These are phyloP conservation scores for Cydia amplana DNA, from an alignment of 1,140 invertebrate genomes.

Conservation along the genomic window DNA sequence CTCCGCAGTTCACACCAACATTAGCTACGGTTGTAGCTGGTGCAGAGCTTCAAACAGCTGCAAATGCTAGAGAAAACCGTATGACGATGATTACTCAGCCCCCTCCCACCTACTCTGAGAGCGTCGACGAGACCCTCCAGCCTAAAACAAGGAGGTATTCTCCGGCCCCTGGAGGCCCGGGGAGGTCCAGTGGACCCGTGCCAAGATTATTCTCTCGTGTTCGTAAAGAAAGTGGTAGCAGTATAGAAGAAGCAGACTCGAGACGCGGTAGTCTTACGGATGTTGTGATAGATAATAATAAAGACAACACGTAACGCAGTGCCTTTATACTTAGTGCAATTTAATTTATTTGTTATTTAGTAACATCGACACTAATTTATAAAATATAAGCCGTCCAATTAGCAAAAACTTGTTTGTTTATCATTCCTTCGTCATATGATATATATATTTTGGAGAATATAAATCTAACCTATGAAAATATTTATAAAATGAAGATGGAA, in stretches of 20 bases:
- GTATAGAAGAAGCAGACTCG: constrained; percentile 55
- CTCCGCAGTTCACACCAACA: constrained; percentile 72
- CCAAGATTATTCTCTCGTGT: constrained; percentile 67
- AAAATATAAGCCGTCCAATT: constrained; percentile 54
- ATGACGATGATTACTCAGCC: constrained; percentile 68
- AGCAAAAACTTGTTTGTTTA: neutral
- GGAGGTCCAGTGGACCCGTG: constrained; percentile 60
- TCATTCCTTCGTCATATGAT: neutral
- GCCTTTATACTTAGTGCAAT: constrained; percentile 66
- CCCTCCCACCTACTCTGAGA: constrained; percentile 70
- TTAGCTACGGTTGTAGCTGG: constrained; percentile 72
- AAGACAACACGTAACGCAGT: constrained; percentile 65
- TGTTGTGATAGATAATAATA: constrained; percentile 71
- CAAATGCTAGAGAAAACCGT: constrained; percentile 67
- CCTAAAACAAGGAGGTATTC: constrained; percentile 66
- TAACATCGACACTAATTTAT: constrained; percentile 44
- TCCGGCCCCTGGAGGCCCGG: constrained; percentile 58
- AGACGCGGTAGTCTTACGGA: constrained; percentile 70
- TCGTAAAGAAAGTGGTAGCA: constrained; percentile 64
- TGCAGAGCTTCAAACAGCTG: constrained; percentile 68
- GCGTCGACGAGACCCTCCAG: constrained; percentile 48
- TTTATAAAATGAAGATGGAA: too few relatives aligned
- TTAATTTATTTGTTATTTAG: constrained; percentile 52
- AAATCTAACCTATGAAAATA: neutral
- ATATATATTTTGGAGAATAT: neutral